A percentile compares a stretch with the other conserved stretches of the same genome.
These are phyloP conservation scores for Alaudala cheleensis DNA, from an alignment of 2,113 vertebrate species.

Conservation along the genomic window DNA sequence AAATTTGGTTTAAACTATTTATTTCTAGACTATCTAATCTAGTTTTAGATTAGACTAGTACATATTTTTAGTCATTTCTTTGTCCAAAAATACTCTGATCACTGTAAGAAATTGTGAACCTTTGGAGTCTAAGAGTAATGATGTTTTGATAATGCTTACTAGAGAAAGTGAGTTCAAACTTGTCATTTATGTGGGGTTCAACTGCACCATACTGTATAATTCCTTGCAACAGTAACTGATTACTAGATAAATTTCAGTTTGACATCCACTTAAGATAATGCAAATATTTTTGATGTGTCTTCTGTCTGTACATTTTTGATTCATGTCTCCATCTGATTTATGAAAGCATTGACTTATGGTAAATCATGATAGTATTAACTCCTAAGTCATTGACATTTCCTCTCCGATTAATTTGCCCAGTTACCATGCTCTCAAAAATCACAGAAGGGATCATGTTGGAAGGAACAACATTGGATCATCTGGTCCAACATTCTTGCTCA, in stretches of 20 bases:
- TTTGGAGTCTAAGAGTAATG: not conserved
- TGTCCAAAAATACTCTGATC: not conserved
- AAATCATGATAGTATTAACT: not conserved
- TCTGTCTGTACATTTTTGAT: not conserved
- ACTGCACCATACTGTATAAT: rapidly evolving
- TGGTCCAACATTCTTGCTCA: not conserved
- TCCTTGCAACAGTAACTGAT: not conserved
- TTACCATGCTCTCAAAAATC: not conserved
- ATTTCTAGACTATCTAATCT: not conserved
- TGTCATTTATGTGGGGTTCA: not conserved
- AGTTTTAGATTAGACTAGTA: not conserved
- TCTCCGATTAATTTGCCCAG: not conserved
- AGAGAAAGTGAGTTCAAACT: not conserved
- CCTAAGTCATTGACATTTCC: not conserved
- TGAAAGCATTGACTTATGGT: not conserved
- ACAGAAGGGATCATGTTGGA: not conserved
- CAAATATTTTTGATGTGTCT: not conserved
- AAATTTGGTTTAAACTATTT: not conserved
- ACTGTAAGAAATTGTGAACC: not conserved
- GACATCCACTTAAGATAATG: not conserved
- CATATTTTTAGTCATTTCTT: not conserved
- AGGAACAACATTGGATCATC: not conserved
- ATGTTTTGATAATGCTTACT: not conserved
- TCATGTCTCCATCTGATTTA: not conserved
- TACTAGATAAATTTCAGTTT: not conserved